A percentile compares a stretch with the other conserved stretches of the same genome.
Conservation (phyloP, 2,113 vertebrate species). For the Carollia perspicillata region DNA sequence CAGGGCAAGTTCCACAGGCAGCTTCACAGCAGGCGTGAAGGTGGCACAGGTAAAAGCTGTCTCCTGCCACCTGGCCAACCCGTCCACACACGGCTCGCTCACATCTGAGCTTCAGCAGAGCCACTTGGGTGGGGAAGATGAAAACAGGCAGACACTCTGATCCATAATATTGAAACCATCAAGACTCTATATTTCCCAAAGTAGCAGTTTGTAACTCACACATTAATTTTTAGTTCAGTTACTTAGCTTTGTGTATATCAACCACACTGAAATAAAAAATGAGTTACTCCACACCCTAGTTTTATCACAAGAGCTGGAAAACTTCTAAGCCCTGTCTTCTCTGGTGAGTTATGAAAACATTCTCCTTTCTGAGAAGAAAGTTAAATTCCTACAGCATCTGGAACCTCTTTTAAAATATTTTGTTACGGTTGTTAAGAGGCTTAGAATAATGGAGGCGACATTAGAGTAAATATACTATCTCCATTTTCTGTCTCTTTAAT, state of each 20-base stretch:
- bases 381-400: constrained; percentile 75
- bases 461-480: constrained; percentile 71
- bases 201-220: constrained; percentile 65
- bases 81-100: not conserved
- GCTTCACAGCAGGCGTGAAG: not conserved
- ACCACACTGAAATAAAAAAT: constrained; percentile 63
- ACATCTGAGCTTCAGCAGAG: not conserved
- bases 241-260: constrained; percentile 57
- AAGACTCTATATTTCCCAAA: constrained; percentile 55
- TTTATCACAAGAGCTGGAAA: constrained; percentile 75
- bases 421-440: constrained; percentile 63
- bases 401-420: constrained; percentile 65
- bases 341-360: constrained; percentile 72
- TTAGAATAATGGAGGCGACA: constrained; percentile 69
- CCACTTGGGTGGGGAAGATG: not conserved
- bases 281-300: constrained; percentile 52
- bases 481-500: constrained; percentile 54
- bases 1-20: not conserved
- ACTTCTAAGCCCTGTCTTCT: constrained; percentile 62
- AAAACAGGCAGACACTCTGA: not conserved
- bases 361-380: constrained; percentile 67
- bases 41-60: not conserved
- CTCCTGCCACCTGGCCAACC: too few relatives aligned
- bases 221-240: constrained; percentile 67
- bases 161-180: not conserved